Evolutionary conservation across 2,113 vertebrate genomes (phyloP), one percentile per base, ranked within the genome.

Genomic region (Gallinago undulata): DNA sequence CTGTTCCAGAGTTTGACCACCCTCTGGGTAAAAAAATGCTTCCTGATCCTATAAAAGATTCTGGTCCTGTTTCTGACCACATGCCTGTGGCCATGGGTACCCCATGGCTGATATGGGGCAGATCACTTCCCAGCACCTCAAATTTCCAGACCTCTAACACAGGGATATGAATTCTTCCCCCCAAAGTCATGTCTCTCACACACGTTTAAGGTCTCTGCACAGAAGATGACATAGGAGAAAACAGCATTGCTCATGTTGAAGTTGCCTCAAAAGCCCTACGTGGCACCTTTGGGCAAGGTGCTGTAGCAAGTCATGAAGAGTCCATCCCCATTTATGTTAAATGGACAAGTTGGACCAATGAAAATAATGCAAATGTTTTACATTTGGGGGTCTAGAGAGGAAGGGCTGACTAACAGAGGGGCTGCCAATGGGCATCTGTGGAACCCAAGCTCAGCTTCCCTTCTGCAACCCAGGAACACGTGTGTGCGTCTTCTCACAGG

Each of bases 371-470:
- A 60, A 33, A 16, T n/a, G 27, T 33, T 47, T 91, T 45, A 35
- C 12, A 50, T 19, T 28, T 66, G 55, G 8, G 8, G 11, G 13
- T 62, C 56, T 37, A 35, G 86, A 48, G 41, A 72, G 43, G 59
- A 76, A 56, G n/a, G 33, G 22, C 22, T 75, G 57, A 30, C 37
- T 47, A 63, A 16, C 62, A 63, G 62, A 57, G 55, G 28, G 48
- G 19, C 47, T 83, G 19, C 19, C 4, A 6, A 24, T 0, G 2
- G 50, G 12, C 53, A 37, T 16, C 10, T 3, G 24, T 1, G 5
- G 48, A 86, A 57, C 35, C 18, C 19, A 45, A 90, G 25, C 18
- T 84, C 18, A n/a, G 28, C 39, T 66, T 37, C 62, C 35, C 25
- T 75, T 75, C 60, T 39, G 73, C 10, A 4, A 45, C 31, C 7